These are phyloP conservation scores for Dinocampus coccinellae DNA, from an alignment of 2,888 invertebrate genomes.

Conservation along the genomic window DNA sequence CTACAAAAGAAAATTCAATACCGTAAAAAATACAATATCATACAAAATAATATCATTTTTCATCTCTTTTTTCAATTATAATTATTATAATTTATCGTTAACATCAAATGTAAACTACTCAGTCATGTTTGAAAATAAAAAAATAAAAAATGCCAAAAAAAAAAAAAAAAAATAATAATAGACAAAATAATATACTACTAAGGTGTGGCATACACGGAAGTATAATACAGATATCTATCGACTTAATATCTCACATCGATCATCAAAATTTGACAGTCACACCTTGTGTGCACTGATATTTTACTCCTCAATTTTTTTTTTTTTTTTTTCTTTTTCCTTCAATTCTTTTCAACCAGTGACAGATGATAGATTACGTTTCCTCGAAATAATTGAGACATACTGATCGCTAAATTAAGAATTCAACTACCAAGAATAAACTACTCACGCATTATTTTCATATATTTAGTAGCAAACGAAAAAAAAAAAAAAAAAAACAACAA, in stretches of 20 bases:
- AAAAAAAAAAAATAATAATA: too few relatives aligned
- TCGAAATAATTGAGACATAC: background rate
- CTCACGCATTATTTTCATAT: too few relatives aligned
- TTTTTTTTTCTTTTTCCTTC: background rate
- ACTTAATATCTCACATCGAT: constrained; percentile 59
- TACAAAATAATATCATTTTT: background rate
- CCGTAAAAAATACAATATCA: background rate
- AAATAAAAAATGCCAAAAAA: too few relatives aligned
- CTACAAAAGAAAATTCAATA: background rate
- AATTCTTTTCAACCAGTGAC: background rate
- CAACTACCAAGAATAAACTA: background rate
- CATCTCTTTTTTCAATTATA: background rate
- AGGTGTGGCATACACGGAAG: background rate
- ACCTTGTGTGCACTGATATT: constrained; percentile 53
- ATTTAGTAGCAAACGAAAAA: too few relatives aligned
- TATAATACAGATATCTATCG: constrained; percentile 24
- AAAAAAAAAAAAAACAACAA: too few relatives aligned
- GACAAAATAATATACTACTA: background rate
- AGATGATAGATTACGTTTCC: background rate
- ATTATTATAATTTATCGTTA: background rate
- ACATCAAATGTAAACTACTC: too few relatives aligned
- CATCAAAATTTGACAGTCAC: constrained; percentile 64
- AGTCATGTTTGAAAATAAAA: too few relatives aligned
- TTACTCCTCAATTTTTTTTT: constrained; percentile 34
- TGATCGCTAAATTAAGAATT: background rate